phyloP scores from a whole-genome alignment of 2,113 vertebrate species.

The Rhabdomys dilectus region DNA sequence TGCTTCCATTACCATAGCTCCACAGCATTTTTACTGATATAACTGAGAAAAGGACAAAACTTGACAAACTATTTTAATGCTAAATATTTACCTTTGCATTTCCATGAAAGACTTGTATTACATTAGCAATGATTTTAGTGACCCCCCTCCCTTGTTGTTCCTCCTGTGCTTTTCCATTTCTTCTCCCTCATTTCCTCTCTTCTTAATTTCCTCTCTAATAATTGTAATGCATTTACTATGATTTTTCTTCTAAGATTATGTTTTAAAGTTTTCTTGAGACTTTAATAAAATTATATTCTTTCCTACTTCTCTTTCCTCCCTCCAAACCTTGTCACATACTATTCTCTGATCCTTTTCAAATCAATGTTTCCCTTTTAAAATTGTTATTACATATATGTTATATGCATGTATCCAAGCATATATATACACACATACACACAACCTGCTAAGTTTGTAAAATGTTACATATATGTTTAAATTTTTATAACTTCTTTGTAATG shows the following conservation, averaged over 20 bases:
- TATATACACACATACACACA: background rate
- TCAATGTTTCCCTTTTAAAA: background rate
- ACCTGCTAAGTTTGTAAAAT: background rate
- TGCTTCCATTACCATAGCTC: background rate
- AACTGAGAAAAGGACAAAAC: background rate
- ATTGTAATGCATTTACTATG: background rate
- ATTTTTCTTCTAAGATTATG: background rate
- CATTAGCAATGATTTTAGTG: background rate
- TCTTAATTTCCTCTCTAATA: background rate
- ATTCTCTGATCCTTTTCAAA: background rate
- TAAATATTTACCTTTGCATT: background rate
- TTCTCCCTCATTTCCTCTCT: background rate
- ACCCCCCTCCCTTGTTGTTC: background rate
- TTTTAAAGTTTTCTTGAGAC: background rate
- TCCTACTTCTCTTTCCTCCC: background rate
- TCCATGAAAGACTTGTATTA: background rate
- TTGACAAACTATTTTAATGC: background rate
- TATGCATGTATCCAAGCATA: too few species aligned
- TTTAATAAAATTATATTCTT: background rate
- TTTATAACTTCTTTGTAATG: background rate
- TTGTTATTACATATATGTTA: background rate
- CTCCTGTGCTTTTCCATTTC: rapidly evolving
- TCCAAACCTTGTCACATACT: background rate
- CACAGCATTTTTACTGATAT: background rate
- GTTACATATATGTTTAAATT: background rate